These are phyloP conservation scores for Conops quadrifasciatus DNA, from an alignment of 2,888 invertebrate genomes.

Conservation along the genomic window DNA sequence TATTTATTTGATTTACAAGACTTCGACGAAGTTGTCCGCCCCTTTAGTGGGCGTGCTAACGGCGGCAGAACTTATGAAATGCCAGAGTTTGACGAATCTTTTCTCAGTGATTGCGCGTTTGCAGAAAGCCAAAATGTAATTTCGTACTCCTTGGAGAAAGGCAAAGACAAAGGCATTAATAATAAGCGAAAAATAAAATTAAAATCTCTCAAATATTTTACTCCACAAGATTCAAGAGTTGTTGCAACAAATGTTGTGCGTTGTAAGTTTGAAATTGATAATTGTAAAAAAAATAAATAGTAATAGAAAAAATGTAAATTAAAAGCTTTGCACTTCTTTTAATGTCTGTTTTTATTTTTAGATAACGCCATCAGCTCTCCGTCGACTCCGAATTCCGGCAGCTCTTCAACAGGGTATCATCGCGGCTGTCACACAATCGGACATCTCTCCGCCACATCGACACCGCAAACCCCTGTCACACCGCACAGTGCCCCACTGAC, in stretches of 20 bases:
- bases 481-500: conserved; percentile 25
- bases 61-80: conserved; percentile 55
- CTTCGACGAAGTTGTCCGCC: too few relatives aligned
- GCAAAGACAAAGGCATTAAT: conserved; percentile 43
- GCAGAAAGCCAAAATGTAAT: conserved; percentile 57
- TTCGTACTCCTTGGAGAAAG: conserved; percentile 52
- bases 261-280: conserved; percentile 60
- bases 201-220: conserved; percentile 52
- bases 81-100: conserved; percentile 64
- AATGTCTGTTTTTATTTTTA: conserved; percentile 40
- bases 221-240: conserved; percentile 46
- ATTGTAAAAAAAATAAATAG: neutral
- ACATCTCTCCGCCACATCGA: conserved; percentile 44
- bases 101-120: conserved; percentile 59
- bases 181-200: conserved; percentile 54
- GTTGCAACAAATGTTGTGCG: conserved; percentile 57
- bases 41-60: neutral
- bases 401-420: conserved; percentile 45
- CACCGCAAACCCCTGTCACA: conserved; percentile 42
- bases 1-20: neutral
- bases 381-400: conserved; percentile 60
- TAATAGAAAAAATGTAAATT: neutral
- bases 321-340: neutral
- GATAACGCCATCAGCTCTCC: conserved; percentile 63
- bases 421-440: conserved; percentile 36